Conservation (phyloP, 2,797 vertebrate species). For the Halcyon badia region DNA sequence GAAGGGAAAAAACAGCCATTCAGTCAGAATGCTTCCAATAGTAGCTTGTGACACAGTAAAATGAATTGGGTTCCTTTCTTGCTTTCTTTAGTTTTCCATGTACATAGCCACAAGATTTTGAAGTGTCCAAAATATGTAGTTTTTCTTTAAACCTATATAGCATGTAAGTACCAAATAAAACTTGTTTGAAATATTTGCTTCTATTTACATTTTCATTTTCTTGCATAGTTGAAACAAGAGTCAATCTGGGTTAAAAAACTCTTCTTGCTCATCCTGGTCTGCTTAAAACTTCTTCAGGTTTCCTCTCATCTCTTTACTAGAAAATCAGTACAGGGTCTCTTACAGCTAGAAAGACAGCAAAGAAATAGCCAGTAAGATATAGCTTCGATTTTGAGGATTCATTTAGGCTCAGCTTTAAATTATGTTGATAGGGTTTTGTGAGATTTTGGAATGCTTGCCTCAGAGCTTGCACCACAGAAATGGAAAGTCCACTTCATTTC, state of each 20-base stretch:
- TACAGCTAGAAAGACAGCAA: not conserved
- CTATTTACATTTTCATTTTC: slow-evolving; percentile 64
- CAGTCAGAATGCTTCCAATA: slow-evolving; percentile 64
- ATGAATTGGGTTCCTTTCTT: slow-evolving; percentile 63
- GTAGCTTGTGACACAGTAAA: slow-evolving; percentile 61
- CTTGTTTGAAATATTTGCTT: slow-evolving; percentile 75
- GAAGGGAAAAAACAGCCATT: slow-evolving; percentile 57
- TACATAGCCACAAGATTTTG: slow-evolving; percentile 79
- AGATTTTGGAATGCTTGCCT: not conserved
- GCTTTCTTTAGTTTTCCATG: slow-evolving; percentile 76
- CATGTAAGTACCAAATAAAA: slow-evolving; percentile 83
- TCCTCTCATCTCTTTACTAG: not conserved
- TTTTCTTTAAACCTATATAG: slow-evolving; percentile 82
- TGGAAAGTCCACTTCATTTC: not conserved
- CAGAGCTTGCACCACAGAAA: not conserved
- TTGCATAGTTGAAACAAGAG: not conserved
- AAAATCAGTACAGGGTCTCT: not conserved
- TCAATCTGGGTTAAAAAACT: not conserved
- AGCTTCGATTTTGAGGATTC: not conserved
- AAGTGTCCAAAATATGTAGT: slow-evolving; percentile 78
- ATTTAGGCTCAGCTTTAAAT: not conserved
- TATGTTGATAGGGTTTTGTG: not conserved
- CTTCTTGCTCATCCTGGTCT: not conserved
- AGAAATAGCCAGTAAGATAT: not conserved
- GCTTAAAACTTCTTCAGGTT: not conserved